phyloP scores from a whole-genome alignment of 92 coral and sea anemone genomes.

The Parazoanthus atlanticus region DNA sequence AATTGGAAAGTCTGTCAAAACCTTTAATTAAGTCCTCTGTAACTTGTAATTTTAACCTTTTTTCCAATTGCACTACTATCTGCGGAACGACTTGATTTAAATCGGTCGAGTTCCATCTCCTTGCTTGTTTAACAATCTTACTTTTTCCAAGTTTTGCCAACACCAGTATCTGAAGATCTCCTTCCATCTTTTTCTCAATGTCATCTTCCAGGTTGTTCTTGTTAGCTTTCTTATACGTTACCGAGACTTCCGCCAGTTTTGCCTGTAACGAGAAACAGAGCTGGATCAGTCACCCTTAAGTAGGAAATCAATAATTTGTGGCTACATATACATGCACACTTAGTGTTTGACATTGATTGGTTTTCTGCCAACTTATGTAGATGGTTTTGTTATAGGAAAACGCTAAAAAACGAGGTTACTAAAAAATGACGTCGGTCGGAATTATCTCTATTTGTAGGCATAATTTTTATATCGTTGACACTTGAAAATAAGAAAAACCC shows the following conservation, averaged over 20 bases:
- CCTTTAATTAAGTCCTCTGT: no score
- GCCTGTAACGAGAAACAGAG: conserved; percentile 46
- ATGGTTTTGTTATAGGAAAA: not conserved
- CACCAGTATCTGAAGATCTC: conserved; percentile 79
- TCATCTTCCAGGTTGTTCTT: conserved; percentile 77
- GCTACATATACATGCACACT: no score
- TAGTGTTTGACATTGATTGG: no score
- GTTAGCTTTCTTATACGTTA: conserved; percentile 72
- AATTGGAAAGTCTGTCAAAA: not conserved
- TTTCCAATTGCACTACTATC: not conserved
- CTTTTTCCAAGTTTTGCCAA: conserved; percentile 90
- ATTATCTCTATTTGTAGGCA: not conserved
- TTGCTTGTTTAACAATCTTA: conserved; percentile 14
- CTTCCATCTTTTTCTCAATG: conserved; percentile 79
- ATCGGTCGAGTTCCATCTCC: no score
- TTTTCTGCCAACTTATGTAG: not conserved
- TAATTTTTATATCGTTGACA: not conserved
- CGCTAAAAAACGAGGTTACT: not conserved
- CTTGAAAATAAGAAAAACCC: no score
- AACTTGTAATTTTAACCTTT: not conserved
- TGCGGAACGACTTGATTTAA: not conserved
- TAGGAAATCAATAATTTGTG: no score
- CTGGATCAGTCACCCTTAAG: not conserved
- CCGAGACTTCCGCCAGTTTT: conserved; percentile 59
- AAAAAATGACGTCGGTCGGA: not conserved